These are phyloP conservation scores for Cryptotis parvus DNA, from an alignment of 2,113 vertebrate species.

Conservation along the genomic window DNA sequence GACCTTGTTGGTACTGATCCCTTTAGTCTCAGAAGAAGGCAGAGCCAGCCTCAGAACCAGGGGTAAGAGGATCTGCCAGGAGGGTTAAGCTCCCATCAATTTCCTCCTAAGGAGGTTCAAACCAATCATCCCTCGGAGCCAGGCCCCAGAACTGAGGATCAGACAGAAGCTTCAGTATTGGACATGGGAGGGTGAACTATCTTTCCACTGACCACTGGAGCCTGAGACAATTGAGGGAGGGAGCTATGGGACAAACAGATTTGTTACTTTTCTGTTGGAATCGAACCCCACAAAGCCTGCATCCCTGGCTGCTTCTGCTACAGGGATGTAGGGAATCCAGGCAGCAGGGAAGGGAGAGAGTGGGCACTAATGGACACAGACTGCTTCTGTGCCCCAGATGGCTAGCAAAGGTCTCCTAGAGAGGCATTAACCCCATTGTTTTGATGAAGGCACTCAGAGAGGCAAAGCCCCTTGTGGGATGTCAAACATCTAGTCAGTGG, in stretches of 20 bases:
- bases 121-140: background rate
- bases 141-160: background rate
- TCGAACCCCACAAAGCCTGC: background rate
- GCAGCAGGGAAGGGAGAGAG: background rate
- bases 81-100: background rate
- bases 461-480: background rate
- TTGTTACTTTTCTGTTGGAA: background rate
- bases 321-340: too few relatives aligned
- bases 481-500: background rate
- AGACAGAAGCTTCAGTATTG: background rate
- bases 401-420: background rate
- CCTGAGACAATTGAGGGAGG: background rate
- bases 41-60: background rate
- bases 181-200: background rate
- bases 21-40: background rate
- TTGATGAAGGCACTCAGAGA: conserved; percentile 28
- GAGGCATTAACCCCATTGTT: background rate
- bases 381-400: background rate
- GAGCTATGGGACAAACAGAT: background rate
- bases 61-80: background rate
- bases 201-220: background rate
- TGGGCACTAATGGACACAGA: background rate
- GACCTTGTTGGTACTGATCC: background rate
- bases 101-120: background rate
- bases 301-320: background rate